These are phyloP conservation scores for Onychostoma macrolepis DNA, from an alignment of 2,113 vertebrate genomes.

Conservation along the genomic window DNA sequence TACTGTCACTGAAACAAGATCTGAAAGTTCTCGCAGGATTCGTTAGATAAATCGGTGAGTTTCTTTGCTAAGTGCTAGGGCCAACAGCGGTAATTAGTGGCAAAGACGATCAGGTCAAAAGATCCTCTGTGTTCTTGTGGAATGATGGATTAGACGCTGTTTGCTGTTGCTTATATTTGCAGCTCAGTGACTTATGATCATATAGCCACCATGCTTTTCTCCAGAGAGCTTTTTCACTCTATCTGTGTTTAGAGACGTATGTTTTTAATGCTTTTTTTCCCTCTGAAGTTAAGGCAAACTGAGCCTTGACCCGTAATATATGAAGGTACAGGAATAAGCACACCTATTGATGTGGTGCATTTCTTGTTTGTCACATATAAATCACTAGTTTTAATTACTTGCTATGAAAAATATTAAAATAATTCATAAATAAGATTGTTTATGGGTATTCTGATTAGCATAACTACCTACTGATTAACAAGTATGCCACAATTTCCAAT, in stretches of 20 bases:
- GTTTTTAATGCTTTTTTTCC: neutral
- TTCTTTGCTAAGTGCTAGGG: neutral
- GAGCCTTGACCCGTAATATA: neutral
- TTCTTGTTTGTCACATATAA: neutral
- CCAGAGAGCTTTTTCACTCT: conserved; percentile 4
- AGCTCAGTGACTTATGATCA: conserved; percentile 38
- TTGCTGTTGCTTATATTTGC: conserved; percentile 48
- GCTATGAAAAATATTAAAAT: neutral
- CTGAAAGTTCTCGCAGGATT: neutral
- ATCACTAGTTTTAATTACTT: neutral
- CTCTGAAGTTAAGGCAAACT: neutral
- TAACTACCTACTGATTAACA: neutral
- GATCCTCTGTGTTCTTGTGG: conserved; percentile 28
- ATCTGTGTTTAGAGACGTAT: neutral
- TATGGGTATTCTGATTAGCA: neutral
- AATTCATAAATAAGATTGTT: neutral
- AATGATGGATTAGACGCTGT: conserved; percentile 64
- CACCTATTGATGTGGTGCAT: neutral
- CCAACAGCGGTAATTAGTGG: neutral
- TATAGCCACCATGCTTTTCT: conserved; percentile 38
- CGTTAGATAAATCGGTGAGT: neutral
- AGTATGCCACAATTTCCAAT: neutral
- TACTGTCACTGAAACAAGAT: conserved; percentile 35
- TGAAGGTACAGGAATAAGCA: neutral
- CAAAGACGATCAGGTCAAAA: conserved; percentile 43